Conservation (phyloP, 2,797 vertebrate genomes). For the Characodon lateralis region DNA sequence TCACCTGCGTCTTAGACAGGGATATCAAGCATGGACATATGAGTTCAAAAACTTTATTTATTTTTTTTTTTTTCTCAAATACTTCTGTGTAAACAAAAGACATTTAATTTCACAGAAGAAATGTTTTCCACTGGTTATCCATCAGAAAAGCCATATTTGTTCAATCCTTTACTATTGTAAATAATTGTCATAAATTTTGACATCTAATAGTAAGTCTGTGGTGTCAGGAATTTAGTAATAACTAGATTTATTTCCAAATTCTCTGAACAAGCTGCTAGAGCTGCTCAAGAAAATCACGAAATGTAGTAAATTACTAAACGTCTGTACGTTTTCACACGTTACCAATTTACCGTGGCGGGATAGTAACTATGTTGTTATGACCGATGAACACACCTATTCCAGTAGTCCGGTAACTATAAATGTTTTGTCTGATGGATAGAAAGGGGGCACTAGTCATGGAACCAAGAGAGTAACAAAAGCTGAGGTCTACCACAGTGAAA, state of each 20-base stretch:
- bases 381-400: background rate
- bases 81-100: background rate
- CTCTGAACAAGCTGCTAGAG: too few relatives aligned
- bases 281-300: too few relatives aligned
- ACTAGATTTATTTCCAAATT: background rate
- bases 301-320: too few relatives aligned
- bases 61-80: background rate
- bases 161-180: background rate
- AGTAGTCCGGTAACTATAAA: background rate
- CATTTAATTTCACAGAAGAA: background rate
- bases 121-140: background rate
- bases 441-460: background rate
- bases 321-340: too few relatives aligned
- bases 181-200: background rate
- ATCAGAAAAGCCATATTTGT: background rate
- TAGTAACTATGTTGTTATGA: too few relatives aligned
- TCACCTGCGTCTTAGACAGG: background rate
- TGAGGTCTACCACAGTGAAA: background rate
- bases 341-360: too few relatives aligned
- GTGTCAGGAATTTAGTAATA: background rate
- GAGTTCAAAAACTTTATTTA: background rate
- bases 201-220: background rate
- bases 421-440: background rate
- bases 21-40: background rate
- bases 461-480: background rate